A percentile compares a stretch with the other conserved stretches of the same genome.
Evolutionary conservation across 2,797 vertebrate genomes (phyloP).

Genomic region (Otolemur crassicaudatus): DNA sequence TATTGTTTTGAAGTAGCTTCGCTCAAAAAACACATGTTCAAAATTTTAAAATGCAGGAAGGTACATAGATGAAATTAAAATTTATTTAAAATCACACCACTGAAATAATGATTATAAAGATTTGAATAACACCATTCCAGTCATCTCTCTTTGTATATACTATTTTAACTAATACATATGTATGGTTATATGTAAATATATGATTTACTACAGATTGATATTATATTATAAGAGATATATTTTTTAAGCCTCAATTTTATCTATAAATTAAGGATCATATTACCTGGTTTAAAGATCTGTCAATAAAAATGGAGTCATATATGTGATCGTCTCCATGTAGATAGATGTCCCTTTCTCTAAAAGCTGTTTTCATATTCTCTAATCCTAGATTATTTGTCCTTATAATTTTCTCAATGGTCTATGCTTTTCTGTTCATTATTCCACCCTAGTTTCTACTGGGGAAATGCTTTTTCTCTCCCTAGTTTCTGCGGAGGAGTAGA

Average conservation of each 20-base stretch:
- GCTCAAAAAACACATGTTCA: not conserved
- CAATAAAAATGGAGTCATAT: not conserved
- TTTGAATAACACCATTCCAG: not conserved
- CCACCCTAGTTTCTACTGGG: not conserved
- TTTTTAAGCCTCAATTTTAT: not conserved
- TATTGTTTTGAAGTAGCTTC: not conserved
- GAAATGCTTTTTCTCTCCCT: not conserved
- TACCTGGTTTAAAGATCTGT: not conserved
- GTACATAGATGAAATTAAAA: not conserved
- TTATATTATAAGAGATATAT: not conserved
- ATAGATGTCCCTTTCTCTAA: not conserved
- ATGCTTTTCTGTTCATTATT: not conserved
- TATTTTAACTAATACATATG: not conserved
- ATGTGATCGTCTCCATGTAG: too few relatives aligned
- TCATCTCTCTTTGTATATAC: not conserved
- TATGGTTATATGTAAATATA: not conserved
- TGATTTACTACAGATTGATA: not conserved
- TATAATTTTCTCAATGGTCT: not conserved
- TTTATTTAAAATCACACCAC: not conserved
- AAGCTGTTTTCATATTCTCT: not conserved
- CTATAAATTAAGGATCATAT: not conserved
- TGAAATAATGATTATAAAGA: not conserved
- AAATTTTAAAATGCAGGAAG: not conserved
- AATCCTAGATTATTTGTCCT: not conserved
- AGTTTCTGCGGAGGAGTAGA: not conserved